Conservation (phyloP, 1,140 invertebrate species). For the Archegozetes longisetosus region DNA sequence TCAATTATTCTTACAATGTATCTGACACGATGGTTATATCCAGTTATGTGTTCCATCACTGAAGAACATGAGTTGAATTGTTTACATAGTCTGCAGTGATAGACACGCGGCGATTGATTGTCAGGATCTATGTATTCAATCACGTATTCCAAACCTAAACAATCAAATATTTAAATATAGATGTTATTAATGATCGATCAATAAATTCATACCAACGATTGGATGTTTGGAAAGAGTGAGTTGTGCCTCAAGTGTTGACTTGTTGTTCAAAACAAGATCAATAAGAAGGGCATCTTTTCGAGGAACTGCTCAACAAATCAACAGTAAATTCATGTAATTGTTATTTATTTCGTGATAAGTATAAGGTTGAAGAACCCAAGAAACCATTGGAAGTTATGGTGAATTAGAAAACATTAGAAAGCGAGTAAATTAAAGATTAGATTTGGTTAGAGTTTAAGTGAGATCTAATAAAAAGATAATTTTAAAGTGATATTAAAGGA, state of each 20-base stretch:
- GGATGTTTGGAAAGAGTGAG: slow-evolving; percentile 5
- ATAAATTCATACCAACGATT: neutral
- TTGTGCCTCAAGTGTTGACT: slow-evolving; percentile 4
- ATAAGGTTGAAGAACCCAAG: too few species aligned
- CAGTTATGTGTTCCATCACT: slow-evolving; percentile 8
- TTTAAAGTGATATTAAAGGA: too few species aligned
- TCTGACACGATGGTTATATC: slow-evolving; percentile 8
- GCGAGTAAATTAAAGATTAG: too few species aligned
- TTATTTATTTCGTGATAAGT: too few species aligned
- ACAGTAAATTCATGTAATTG: too few species aligned
- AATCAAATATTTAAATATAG: neutral
- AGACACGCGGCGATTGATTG: neutral
- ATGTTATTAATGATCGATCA: neutral
- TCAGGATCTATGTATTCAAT: slow-evolving; percentile 12
- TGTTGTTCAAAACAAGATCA: slow-evolving; percentile 5
- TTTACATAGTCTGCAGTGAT: slow-evolving; percentile 6
- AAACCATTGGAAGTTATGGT: too few species aligned
- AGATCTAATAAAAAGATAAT: too few species aligned
- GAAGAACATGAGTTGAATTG: neutral
- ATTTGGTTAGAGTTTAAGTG: too few species aligned
- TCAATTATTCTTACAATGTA: neutral
- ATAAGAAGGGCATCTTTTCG: slow-evolving; percentile 8
- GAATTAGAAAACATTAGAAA: too few species aligned
- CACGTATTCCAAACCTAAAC: slow-evolving; percentile 2
- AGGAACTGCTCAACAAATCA: neutral